Evolutionary conservation across 2,113 vertebrate species (phyloP).

Genomic region (Chunga burmeisteri): DNA sequence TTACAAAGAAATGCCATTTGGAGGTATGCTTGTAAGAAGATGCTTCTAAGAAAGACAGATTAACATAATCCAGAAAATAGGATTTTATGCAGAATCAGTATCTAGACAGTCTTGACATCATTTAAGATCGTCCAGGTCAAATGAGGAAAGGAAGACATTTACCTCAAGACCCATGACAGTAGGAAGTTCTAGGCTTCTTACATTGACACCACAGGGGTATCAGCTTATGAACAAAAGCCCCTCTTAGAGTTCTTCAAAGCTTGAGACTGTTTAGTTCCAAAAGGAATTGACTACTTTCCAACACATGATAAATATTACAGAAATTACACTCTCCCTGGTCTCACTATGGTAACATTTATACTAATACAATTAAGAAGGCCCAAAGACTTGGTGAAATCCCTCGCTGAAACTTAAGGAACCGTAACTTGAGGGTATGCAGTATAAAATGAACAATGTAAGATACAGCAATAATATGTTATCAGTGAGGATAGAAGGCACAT

Average conservation of each 20-base stretch:
- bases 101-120: neutral
- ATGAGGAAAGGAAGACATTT: neutral
- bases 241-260: neutral
- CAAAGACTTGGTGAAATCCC: neutral
- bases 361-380: neutral
- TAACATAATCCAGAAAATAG: neutral
- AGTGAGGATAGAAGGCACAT: neutral
- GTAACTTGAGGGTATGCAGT: rapidly evolving
- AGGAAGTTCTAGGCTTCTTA: neutral
- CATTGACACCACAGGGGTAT: neutral
- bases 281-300: neutral
- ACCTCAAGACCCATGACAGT: neutral
- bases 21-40: neutral
- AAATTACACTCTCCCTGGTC: neutral
- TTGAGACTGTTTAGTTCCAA: neutral
- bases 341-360: neutral
- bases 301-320: neutral
- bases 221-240: neutral
- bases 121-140: neutral
- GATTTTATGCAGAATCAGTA: neutral
- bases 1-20: neutral
- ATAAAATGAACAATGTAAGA: neutral
- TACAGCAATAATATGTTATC: neutral
- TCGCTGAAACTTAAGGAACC: neutral
- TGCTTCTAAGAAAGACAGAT: neutral